Conservation (phyloP, 2,888 invertebrate genomes). For the Macropis europaea region DNA sequence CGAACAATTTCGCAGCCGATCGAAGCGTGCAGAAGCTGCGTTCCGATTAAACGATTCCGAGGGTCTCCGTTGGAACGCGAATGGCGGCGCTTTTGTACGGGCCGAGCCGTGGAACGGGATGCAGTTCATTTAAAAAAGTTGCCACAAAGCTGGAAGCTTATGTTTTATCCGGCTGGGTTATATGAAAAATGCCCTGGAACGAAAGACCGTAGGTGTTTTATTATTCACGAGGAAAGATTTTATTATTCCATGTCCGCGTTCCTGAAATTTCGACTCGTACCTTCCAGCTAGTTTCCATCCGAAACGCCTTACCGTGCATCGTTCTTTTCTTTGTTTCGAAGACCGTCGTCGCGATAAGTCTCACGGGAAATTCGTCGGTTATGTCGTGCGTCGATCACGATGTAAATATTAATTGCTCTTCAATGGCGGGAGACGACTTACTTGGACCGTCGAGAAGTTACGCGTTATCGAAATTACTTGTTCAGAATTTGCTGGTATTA, state of each 20-base stretch:
- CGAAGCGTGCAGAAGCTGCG: no score
- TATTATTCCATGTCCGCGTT: neutral
- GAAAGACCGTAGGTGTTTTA: slow-evolving; percentile 11
- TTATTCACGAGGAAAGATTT: neutral
- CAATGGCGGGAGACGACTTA: no score
- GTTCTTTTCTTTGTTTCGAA: neutral
- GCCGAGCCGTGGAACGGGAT: neutral
- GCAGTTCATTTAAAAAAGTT: slow-evolving; percentile 13
- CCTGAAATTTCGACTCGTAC: neutral
- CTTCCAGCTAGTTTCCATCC: neutral
- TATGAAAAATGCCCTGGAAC: neutral
- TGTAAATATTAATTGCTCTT: no score
- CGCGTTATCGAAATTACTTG: no score
- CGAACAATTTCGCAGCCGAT: no score
- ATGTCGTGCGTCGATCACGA: no score
- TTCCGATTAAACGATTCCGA: neutral
- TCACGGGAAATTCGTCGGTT: neutral
- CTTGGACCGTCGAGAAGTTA: no score
- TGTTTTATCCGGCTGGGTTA: slow-evolving; percentile 6
- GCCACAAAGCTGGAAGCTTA: neutral
- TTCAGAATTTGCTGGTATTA: no score
- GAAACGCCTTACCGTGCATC: neutral
- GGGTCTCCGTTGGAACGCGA: neutral
- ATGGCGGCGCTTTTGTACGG: neutral
- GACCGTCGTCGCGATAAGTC: no score